These are phyloP conservation scores for Popillia japonica DNA, from an alignment of 1,140 invertebrate genomes.

Conservation along the genomic window DNA sequence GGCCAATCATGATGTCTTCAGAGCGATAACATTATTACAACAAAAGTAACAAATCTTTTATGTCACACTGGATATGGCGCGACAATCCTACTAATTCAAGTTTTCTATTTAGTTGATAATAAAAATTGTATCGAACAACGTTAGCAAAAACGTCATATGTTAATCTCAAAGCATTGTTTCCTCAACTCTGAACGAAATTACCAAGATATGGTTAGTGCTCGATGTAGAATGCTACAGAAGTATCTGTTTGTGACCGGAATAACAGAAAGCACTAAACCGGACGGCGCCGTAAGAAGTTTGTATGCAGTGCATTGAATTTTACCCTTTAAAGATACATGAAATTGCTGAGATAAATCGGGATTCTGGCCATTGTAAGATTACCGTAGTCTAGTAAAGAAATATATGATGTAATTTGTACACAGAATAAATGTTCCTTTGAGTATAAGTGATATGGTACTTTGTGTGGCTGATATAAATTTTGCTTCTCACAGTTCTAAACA, in stretches of 20 bases:
- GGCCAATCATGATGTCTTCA: neutral
- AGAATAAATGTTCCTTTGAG: neutral
- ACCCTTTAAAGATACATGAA: conserved; percentile 28
- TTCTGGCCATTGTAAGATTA: conserved; percentile 23
- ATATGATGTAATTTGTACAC: neutral
- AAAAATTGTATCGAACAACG: neutral
- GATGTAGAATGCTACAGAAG: neutral
- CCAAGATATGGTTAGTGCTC: neutral
- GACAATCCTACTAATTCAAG: neutral
- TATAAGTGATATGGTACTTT: neutral
- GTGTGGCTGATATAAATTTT: neutral
- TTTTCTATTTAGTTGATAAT: neutral
- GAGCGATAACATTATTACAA: neutral
- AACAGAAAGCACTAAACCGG: neutral
- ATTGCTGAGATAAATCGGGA: conserved; percentile 20
- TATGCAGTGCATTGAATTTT: neutral
- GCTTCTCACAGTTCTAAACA: neutral
- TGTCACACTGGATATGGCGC: neutral
- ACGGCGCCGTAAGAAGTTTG: conserved; percentile 30
- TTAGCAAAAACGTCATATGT: neutral
- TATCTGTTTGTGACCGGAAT: conserved; percentile 22
- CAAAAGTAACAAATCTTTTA: neutral
- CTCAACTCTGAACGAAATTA: neutral
- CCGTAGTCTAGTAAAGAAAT: neutral
- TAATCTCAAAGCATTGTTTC: neutral